Percentiles rank a stretch among this genome's conserved stretches.
Conservation (phyloP, 2,797 vertebrate genomes). For the Chelmon rostratus region DNA sequence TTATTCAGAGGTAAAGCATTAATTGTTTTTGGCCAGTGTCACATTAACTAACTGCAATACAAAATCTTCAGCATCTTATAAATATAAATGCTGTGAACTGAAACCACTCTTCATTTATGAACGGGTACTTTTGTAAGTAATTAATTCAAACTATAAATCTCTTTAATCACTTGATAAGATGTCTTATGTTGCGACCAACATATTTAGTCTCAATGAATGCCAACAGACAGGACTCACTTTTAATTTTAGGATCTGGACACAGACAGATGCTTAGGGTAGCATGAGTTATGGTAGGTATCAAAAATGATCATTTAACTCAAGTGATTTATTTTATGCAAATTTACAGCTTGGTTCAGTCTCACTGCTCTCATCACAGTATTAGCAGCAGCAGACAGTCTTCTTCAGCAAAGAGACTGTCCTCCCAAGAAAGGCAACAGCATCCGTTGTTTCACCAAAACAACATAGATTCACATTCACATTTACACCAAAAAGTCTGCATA, state of each 20-base stretch:
- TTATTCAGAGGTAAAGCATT: background rate
- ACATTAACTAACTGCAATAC: constrained; percentile 8
- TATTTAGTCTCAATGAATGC: background rate
- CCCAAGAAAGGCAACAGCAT: background rate
- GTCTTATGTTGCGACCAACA: background rate
- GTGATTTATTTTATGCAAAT: too few relatives aligned
- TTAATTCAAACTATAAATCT: background rate
- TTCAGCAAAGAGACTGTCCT: background rate
- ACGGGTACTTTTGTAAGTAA: background rate
- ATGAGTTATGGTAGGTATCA: too few relatives aligned
- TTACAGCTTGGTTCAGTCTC: background rate
- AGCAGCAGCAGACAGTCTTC: background rate
- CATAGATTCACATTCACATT: too few relatives aligned
- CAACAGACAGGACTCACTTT: background rate
- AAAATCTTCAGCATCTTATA: constrained; percentile 11
- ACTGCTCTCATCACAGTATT: background rate
- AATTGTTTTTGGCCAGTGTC: background rate
- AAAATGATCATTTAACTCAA: too few relatives aligned
- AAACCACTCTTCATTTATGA: constrained; percentile 13
- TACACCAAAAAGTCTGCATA: background rate
- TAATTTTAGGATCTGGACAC: constrained; percentile 1
- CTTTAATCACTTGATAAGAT: constrained; percentile 7
- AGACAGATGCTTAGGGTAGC: background rate
- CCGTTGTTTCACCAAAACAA: constrained; percentile 8
- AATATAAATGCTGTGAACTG: constrained; percentile 1